Conservation (phyloP, 2,797 vertebrate species). For the Rhodeus uyekii region DNA sequence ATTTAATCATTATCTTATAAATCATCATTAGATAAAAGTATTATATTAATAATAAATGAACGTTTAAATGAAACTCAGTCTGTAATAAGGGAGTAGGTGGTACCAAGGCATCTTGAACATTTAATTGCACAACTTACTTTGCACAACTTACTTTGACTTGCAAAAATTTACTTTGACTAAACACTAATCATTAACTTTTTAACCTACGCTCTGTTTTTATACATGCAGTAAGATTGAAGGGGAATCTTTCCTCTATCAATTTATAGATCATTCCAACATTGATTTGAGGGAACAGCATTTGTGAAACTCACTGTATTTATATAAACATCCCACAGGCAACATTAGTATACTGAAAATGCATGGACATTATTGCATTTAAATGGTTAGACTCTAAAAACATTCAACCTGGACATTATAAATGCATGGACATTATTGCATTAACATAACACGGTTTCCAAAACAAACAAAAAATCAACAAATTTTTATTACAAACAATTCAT, state of each 20-base stretch:
- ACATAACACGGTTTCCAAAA: neutral
- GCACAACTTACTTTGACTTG: constrained; percentile 37
- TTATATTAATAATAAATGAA: neutral
- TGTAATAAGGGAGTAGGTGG: neutral
- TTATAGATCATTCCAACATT: neutral
- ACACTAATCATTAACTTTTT: constrained; percentile 28
- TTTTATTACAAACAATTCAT: neutral
- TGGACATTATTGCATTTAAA: neutral
- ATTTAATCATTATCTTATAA: neutral
- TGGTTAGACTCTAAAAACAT: neutral
- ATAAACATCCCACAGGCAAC: neutral
- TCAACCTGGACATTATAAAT: neutral
- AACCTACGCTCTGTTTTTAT: neutral
- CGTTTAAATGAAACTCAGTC: neutral
- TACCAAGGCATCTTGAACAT: neutral
- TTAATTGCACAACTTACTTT: constrained; percentile 25
- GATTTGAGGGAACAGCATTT: neutral
- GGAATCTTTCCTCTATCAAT: neutral
- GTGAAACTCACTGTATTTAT: neutral
- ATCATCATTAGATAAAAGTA: neutral
- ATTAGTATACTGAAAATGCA: neutral
- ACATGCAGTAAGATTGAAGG: neutral
- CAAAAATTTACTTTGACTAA: constrained; percentile 36
- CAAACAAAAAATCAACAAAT: neutral
- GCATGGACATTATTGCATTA: neutral